Conservation (phyloP, 2,888 invertebrate species). For the Bombylius major region DNA sequence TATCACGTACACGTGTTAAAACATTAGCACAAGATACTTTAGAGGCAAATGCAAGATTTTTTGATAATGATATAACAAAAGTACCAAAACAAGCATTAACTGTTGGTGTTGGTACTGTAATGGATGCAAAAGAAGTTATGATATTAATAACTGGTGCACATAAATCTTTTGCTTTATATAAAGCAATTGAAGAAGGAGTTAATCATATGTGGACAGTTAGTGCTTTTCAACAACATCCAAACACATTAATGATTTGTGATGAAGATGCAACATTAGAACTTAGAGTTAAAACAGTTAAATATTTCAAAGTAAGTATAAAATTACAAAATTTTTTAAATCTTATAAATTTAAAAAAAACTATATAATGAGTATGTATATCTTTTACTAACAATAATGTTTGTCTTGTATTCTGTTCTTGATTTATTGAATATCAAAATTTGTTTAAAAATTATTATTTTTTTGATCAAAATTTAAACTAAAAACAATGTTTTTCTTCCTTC, state of each 20-base stretch:
- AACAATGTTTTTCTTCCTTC: too few relatives aligned
- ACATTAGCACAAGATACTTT: constrained; percentile 94
- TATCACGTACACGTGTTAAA: constrained; percentile 91
- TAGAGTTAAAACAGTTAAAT: constrained; percentile 95
- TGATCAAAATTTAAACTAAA: too few relatives aligned
- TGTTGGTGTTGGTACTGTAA: constrained; percentile 97
- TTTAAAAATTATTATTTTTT: too few relatives aligned
- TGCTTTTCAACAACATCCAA: constrained; percentile 92
- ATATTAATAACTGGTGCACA: constrained; percentile 93
- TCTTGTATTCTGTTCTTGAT: too few relatives aligned
- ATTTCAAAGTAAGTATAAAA: constrained; percentile 66
- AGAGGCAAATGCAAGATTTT: constrained; percentile 94
- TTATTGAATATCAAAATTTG: neutral
- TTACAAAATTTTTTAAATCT: too few relatives aligned
- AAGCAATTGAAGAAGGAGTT: constrained; percentile 96
- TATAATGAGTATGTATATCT: too few relatives aligned
- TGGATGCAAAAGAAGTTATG: constrained; percentile 98
- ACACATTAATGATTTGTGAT: constrained; percentile 88
- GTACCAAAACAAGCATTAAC: constrained; percentile 94
- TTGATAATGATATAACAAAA: constrained; percentile 83
- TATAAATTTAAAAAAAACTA: too few relatives aligned
- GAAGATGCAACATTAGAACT: constrained; percentile 96
- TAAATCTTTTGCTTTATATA: constrained; percentile 91
- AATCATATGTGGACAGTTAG: constrained; percentile 99
- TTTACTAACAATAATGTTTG: too few relatives aligned